Conservation (phyloP, 2,113 vertebrate species). For the Gallinago undulata region DNA sequence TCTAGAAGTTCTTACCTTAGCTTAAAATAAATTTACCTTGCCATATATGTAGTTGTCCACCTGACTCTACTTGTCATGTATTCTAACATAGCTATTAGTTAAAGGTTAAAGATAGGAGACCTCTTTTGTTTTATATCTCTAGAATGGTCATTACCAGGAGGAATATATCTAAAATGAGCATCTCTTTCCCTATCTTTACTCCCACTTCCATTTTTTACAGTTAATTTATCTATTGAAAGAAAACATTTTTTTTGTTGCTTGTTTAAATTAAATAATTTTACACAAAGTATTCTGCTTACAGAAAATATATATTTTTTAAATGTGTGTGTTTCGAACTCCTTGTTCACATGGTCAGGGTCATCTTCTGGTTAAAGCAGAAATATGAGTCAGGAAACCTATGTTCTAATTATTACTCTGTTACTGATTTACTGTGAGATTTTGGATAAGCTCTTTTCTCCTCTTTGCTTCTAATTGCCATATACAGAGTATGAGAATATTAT, state of each 20-base stretch:
- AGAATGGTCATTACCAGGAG: not conserved
- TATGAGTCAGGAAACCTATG: not conserved
- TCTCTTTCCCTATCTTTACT: not conserved
- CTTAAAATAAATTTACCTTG: not conserved
- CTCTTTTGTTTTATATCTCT: not conserved
- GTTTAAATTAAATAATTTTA: not conserved
- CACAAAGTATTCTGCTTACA: fast-evolving
- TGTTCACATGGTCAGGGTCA: not conserved
- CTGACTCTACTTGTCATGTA: not conserved
- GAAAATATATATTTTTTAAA: not conserved
- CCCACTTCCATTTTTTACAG: not conserved
- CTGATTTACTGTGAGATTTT: constrained; percentile 24
- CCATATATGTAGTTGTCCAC: not conserved
- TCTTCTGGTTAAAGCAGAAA: not conserved
- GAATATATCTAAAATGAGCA: not conserved
- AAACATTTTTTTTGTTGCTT: not conserved
- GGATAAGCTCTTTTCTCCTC: not conserved
- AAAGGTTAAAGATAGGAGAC: not conserved
- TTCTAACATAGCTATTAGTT: not conserved
- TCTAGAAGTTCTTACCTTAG: not conserved
- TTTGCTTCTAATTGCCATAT: not conserved
- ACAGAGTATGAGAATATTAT: not conserved
- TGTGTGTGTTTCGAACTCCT: not conserved
- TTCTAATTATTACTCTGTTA: not conserved
- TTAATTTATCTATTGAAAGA: not conserved